Evolutionary conservation across 2,888 invertebrate species (phyloP).

Genomic region (Xestia xanthographa): DNA sequence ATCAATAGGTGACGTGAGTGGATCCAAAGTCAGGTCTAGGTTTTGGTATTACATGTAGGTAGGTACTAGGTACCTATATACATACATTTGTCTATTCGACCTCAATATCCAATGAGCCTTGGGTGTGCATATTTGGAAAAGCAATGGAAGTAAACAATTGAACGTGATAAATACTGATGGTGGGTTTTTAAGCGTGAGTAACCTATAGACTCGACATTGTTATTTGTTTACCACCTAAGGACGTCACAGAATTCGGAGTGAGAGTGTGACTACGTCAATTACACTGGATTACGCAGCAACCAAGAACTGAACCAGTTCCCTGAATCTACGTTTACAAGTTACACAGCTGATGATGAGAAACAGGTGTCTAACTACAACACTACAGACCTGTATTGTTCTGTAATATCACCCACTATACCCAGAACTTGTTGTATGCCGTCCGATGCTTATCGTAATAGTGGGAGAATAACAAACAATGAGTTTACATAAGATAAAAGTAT

Average conservation of each 20-base stretch:
- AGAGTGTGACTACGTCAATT: not conserved
- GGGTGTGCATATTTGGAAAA: slow-evolving; percentile 9
- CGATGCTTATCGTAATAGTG: slow-evolving; percentile 55
- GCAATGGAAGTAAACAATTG: not conserved
- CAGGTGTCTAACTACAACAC: slow-evolving; percentile 23
- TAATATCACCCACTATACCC: not conserved
- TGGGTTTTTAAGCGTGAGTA: not conserved
- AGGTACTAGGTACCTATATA: no score
- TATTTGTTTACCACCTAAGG: not conserved
- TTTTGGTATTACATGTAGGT: not conserved
- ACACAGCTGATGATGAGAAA: slow-evolving; percentile 29
- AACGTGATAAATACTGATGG: not conserved
- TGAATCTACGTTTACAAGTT: slow-evolving; percentile 13
- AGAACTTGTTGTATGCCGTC: slow-evolving; percentile 23
- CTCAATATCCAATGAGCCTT: slow-evolving; percentile 12
- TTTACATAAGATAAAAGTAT: slow-evolving; percentile 48
- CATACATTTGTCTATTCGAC: not conserved
- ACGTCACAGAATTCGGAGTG: not conserved
- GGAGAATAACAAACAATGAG: slow-evolving; percentile 54
- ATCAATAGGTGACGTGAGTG: slow-evolving; percentile 62
- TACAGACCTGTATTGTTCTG: slow-evolving; percentile 34
- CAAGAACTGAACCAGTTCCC: slow-evolving; percentile 11
- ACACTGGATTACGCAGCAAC: not conserved
- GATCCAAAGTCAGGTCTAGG: slow-evolving; percentile 21
- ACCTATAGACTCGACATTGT: not conserved